Percentiles rank a stretch among this genome's conserved stretches.
Evolutionary conservation across 1,140 invertebrate species (phyloP).

Genomic region (Mylabris phalerata): DNA sequence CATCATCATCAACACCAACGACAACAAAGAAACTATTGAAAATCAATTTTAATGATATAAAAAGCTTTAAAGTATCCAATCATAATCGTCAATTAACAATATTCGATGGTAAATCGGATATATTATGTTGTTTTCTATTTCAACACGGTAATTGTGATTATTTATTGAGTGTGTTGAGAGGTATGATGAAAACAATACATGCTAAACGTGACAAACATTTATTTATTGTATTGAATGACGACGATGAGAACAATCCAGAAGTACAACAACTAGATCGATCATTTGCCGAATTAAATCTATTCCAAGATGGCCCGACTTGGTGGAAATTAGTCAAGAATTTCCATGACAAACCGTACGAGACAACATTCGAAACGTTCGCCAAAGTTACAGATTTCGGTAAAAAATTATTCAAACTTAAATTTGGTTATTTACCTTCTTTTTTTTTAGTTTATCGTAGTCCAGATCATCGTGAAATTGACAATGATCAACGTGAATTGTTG

Average conservation of each 20-base stretch:
- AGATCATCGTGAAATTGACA: conserved; percentile 45
- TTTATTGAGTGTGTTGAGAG: conserved; percentile 61
- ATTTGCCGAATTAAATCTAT: conserved; percentile 77
- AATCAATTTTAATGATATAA: conserved; percentile 57
- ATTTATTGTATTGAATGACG: conserved; percentile 57
- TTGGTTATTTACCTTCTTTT: neutral
- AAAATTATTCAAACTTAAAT: conserved; percentile 6
- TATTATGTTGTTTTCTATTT: conserved; percentile 76
- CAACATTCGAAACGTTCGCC: conserved; percentile 73
- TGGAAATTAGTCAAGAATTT: conserved; percentile 67
- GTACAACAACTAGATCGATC: conserved; percentile 69
- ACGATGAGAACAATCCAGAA: conserved; percentile 46
- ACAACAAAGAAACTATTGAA: conserved; percentile 50
- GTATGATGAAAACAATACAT: conserved; percentile 54
- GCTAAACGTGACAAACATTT: conserved; percentile 63
- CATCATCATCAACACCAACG: neutral
- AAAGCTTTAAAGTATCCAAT: conserved; percentile 58
- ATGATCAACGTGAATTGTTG: conserved; percentile 53
- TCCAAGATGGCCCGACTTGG: conserved; percentile 60
- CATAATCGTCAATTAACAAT: conserved; percentile 65
- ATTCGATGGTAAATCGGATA: conserved; percentile 63
- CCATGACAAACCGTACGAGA: conserved; percentile 69
- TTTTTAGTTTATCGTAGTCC: conserved; percentile 47
- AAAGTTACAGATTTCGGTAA: conserved; percentile 69
- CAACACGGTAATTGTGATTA: conserved; percentile 76